Base-by-base conservation (phyloP, 2,888 invertebrate genomes). In the Capitulum mitella region DNA sequence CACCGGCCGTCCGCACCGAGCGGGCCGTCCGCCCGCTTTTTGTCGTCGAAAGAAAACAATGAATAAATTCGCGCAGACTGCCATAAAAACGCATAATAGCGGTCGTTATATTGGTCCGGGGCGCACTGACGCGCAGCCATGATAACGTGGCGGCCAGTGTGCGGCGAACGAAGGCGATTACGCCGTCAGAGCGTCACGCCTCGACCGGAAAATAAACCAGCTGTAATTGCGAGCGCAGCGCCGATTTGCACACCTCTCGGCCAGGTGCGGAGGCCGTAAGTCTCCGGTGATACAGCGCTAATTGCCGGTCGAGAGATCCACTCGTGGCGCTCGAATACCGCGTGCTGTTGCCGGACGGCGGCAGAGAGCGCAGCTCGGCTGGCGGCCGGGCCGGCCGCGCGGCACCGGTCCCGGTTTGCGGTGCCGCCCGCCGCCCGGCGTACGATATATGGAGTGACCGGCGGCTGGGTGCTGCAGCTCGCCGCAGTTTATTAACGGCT, bases 31-130 rank as follows among this genome's bases (percentile, higher is more conserved):
- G n/a, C n/a, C n/a, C n/a, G 34, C 64, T 64, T 64, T 64, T 64
- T 64, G 64, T 19, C 64, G 64, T 19, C 19, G 64, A 64, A 64
- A 64, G 64, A 64, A 64, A 32, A 64, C 64, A 64, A 64, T 64
- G 64, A 64, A 64, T 64, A 64, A 64, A 64, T 64, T 64, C 64
- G 64, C 64, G 34, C 34, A 34, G 64, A 5, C 22, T 34, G 64
- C 29, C 64, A 64, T 64, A 64, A 64, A 64, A 64, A 64, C 64
- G 34, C 34, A 34, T 34, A 34, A 64, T 64, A 34, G 34, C 19
- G 29, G 64, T 64, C 64, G 34, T 64, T 64, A 64, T 32, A 64
- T 64, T 34, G 64, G 19, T 34, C 34, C n/a, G n/a, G n/a, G 29
- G 19, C 32, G 10, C 64, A 34, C 16, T 19, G 58, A 16, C 14